Percentiles rank a stretch among this genome's conserved stretches.
Conservation (phyloP, 2,113 vertebrate species). For the Myiagra hebetior region DNA sequence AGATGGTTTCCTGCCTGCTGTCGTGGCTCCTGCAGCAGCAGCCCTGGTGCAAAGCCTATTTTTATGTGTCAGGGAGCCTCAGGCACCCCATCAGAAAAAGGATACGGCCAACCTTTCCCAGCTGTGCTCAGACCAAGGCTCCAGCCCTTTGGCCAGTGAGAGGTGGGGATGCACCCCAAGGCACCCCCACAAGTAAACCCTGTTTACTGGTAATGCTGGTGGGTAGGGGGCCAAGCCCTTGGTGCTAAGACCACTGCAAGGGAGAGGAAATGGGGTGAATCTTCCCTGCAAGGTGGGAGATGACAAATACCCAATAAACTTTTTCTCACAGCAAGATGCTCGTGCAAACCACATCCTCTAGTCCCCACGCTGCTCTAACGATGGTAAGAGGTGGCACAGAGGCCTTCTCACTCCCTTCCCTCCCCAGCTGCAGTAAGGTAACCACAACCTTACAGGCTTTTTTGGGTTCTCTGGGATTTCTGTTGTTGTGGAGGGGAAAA, state of each 20-base stretch:
- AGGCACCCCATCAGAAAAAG: too few relatives aligned
- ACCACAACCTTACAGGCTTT: accelerated
- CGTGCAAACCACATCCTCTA: conserved; percentile 49
- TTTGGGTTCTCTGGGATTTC: background rate
- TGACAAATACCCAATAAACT: background rate
- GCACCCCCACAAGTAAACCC: background rate
- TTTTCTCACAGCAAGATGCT: background rate
- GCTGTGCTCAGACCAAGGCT: background rate
- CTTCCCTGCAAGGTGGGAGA: background rate
- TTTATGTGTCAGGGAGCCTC: background rate
- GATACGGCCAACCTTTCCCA: background rate
- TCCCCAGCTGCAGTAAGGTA: background rate
- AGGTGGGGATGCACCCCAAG: background rate
- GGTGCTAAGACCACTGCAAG: background rate
- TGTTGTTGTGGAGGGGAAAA: background rate
- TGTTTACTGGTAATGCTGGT: background rate
- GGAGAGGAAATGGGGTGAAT: background rate
- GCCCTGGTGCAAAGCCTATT: background rate
- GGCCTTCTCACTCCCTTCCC: background rate
- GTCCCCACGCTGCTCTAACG: accelerated
- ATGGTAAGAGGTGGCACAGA: accelerated
- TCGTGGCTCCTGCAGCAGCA: background rate
- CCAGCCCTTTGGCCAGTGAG: background rate
- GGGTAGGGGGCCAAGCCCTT: background rate
- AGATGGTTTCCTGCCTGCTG: background rate